These are phyloP conservation scores for Ypsolopha sequella DNA, from an alignment of 2,888 invertebrate species.

Conservation along the genomic window DNA sequence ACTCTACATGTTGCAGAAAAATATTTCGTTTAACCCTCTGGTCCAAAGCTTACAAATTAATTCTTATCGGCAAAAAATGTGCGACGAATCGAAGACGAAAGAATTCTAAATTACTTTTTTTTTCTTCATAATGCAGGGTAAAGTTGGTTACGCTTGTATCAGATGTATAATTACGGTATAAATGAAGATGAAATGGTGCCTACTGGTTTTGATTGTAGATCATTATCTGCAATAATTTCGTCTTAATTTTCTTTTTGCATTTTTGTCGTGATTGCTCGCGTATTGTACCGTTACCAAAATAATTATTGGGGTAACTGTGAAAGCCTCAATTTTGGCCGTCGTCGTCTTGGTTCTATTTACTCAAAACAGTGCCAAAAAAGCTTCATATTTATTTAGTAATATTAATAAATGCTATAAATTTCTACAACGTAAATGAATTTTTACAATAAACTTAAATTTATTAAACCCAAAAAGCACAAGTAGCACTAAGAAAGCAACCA, in stretches of 20 bases:
- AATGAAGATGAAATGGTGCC: background rate
- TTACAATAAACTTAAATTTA: too few species aligned
- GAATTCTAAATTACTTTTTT: slow-evolving; percentile 2
- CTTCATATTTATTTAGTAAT: too few species aligned
- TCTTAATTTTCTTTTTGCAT: background rate
- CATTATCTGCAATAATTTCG: slow-evolving; percentile 1
- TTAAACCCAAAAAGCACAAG: too few species aligned
- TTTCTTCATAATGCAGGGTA: background rate
- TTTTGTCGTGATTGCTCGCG: too few species aligned
- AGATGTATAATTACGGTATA: background rate
- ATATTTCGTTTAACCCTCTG: slow-evolving; percentile 36
- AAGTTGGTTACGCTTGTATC: background rate
- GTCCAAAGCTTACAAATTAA: slow-evolving; percentile 37
- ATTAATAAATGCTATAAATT: too few species aligned
- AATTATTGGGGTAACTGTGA: too few species aligned
- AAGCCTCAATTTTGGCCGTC: too few species aligned
- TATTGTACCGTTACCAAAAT: too few species aligned
- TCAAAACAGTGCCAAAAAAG: too few species aligned
- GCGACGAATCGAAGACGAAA: slow-evolving; percentile 14
- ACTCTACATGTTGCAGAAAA: background rate
- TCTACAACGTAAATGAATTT: too few species aligned
- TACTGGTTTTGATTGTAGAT: background rate
- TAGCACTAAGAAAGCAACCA: too few species aligned
- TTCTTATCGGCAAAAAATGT: slow-evolving; percentile 38
- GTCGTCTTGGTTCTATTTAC: too few species aligned